Evolutionary conservation across 2,797 vertebrate species (phyloP), one percentile per base, ranked within the genome.

Genomic region (Acipenser transmontanus): DNA sequence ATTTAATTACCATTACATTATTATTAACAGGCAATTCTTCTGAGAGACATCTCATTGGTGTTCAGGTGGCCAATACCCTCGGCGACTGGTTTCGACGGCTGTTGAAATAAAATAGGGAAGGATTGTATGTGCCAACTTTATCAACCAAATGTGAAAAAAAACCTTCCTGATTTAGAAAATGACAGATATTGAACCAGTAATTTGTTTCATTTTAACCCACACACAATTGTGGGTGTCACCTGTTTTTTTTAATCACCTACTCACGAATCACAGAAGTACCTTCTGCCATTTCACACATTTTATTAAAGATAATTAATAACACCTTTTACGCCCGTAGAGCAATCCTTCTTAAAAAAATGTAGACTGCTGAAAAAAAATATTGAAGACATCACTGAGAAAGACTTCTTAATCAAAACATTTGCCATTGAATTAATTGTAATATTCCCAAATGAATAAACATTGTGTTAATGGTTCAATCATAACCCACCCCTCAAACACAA

Each of bases 1-100:
- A 91, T 92, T 90, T 94, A 93, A 94, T 94, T 93, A 94, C 88
- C 87, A 85, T 91, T 90, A 90, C 88, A 85, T 90, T 92, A 91
- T 94, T 93, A 93, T 93, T 93, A 93, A 91, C 88, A 90, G 88
- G 74, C 77, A 79, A 79, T 80, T 80, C 72, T 81, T 76, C 73
- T 68, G 68, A 64, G 69, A 57, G 63, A 63, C 57, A 52, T 72
- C 80, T 74, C 73, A 6, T 62, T 72, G 80, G 74, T 70, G 59
- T 73, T 77, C 78, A 80, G 79, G 78, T 78, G 78, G 68, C 70
- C 71, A 64, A 70, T 71, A 66, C 63, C 48, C 70, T 49, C 61
- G 67, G 63, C 67, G 73, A 70, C 67, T 6, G 65, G 68, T n/a
- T 11, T 66, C 56, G 67, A 70, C 69, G 68, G 64, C 64, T 52